Conservation (phyloP, 2,113 vertebrate genomes). For the Anguilla rostrata region DNA sequence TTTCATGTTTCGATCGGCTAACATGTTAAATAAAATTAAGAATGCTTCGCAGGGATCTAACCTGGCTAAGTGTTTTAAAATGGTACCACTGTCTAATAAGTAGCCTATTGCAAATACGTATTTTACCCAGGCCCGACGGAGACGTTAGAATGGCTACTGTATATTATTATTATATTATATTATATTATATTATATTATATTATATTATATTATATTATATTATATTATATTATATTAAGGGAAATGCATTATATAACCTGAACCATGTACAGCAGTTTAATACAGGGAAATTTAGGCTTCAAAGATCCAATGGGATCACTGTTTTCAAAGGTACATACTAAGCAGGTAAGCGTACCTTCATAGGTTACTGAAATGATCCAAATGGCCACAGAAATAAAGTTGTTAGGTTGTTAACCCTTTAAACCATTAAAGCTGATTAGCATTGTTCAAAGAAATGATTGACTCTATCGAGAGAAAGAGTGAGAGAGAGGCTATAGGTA, state of each 20-base stretch:
- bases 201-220: background rate
- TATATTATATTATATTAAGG: background rate
- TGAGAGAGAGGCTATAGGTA: constrained; percentile 15
- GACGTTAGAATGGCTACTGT: no score
- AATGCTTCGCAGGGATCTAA: no score
- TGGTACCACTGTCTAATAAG: no score
- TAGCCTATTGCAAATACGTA: no score
- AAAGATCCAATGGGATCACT: background rate
- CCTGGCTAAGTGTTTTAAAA: no score
- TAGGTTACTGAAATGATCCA: background rate
- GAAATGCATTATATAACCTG: no score
- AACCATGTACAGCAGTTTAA: no score
- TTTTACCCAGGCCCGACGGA: no score
- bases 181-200: no score
- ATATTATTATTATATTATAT: no score
- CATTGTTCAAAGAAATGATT: background rate
- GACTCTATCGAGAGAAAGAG: background rate
- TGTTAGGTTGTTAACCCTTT: background rate
- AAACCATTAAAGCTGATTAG: background rate
- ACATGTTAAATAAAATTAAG: no score
- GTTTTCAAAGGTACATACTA: background rate
- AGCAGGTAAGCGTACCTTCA: background rate
- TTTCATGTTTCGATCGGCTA: no score
- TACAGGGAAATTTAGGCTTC: background rate
- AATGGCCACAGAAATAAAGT: background rate